Base-by-base conservation (phyloP, 2,797 vertebrate genomes). In the Eleutherodactylus coqui region DNA sequence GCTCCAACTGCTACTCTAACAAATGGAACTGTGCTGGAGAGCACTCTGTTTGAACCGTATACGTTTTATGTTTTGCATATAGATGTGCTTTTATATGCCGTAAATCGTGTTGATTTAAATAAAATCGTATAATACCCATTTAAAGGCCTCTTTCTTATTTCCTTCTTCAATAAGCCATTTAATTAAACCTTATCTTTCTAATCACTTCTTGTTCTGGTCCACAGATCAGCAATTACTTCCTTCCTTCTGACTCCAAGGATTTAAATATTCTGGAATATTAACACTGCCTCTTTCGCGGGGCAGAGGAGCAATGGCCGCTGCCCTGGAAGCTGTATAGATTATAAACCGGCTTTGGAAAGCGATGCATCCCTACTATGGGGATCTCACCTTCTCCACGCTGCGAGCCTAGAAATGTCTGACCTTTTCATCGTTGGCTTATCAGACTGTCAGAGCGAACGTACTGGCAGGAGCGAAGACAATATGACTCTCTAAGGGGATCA, bases 181-280 rank as follows among this genome's bases (percentile, higher is more conserved):
- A 87, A 87, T 87, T 87, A 87, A 84, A 87, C 76, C 86, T 79
- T 87, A 79, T 87, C 86, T 79, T 73, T 87, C 67, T 84, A 87
- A 87, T 87, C 86, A 79, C 81, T 79, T 84, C 75, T 84, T 79
- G 86, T 84, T 87, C 86, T 87, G 86, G 49, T 87, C 86, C 64
- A 87, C 34, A 19, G 86, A 87, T 87, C 86, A 84, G 86, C 82
- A 84, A 84, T 87, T 87, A 73, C 86, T 87, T 87, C 75, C 82
- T 87, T 84, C 81, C 81, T 87, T 87, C 80, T 43, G 79, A 38
- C 82, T 79, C 75, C 9, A 43, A 64, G 75, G 81, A 87, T 75
- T 87, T 84, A 79, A 83, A 84, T 41, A 84, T 84, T 79, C 75
- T 32, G n/a, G 41, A 73, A 72, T 73, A n/a, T 84, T 84, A 84